Evolutionary conservation across 2,797 vertebrate genomes (phyloP).

Genomic region (Chanos chanos): DNA sequence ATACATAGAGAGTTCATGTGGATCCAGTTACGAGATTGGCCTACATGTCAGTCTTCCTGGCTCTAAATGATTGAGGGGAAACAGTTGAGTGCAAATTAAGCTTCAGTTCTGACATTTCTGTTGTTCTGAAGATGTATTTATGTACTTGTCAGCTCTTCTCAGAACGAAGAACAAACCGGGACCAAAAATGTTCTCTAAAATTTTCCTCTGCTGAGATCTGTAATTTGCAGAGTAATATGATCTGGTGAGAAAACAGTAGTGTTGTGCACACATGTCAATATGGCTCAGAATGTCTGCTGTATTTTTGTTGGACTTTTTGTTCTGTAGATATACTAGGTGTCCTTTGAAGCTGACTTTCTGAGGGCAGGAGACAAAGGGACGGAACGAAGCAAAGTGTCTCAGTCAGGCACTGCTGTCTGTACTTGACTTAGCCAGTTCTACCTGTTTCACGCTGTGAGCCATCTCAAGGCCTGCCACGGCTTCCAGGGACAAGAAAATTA

Average conservation of each 20-base stretch:
- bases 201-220: conserved; percentile 28
- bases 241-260: conserved; percentile 33
- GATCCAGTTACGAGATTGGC: too few species aligned
- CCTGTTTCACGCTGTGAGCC: conserved; percentile 45
- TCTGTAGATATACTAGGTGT: conserved; percentile 32
- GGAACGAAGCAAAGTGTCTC: conserved; percentile 32
- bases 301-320: conserved; percentile 29
- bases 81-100: too few species aligned
- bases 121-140: too few species aligned
- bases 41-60: too few species aligned
- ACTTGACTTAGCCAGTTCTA: conserved; percentile 48
- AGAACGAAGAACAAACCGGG: too few species aligned
- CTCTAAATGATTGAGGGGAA: too few species aligned
- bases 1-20: too few species aligned
- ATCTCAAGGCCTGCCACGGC: conserved; percentile 19
- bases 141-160: too few species aligned
- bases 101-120: too few species aligned
- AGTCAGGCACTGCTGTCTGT: conserved; percentile 19
- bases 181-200: neutral
- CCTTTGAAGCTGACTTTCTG: conserved; percentile 31
- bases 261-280: conserved; percentile 23
- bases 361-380: conserved; percentile 40
- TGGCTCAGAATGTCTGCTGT: conserved; percentile 17
- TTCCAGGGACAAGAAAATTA: neutral
- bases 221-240: conserved; percentile 39